Evolutionary conservation across 2,113 vertebrate species (phyloP).

Genomic region (Rhynchomys soricoides): DNA sequence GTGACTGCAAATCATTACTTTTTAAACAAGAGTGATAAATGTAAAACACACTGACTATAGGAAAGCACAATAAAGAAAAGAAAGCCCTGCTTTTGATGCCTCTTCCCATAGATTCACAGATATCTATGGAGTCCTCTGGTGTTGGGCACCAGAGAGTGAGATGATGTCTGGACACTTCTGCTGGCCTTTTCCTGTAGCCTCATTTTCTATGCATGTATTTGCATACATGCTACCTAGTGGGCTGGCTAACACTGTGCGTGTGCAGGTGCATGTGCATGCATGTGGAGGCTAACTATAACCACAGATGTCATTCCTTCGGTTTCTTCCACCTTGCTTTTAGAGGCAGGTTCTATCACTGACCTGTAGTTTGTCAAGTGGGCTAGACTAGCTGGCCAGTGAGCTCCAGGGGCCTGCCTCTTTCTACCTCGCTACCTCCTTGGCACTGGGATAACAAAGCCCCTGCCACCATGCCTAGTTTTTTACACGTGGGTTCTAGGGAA

Average conservation of each 20-base stretch:
- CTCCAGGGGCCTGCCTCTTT: neutral
- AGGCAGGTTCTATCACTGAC: neutral
- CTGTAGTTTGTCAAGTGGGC: neutral
- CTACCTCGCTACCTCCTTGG: neutral
- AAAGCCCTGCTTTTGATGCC: slow-evolving; percentile 4
- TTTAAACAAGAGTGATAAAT: neutral
- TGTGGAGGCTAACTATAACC: neutral
- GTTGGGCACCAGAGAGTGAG: neutral
- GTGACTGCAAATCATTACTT: too few relatives aligned
- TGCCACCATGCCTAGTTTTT: neutral
- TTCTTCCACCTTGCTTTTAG: neutral
- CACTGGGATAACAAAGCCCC: neutral
- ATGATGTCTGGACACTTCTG: neutral
- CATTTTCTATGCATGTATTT: slow-evolving; percentile 23
- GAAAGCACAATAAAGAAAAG: slow-evolving; percentile 22
- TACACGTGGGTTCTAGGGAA: neutral
- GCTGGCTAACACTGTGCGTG: neutral
- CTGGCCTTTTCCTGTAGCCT: neutral
- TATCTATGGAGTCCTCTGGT: neutral
- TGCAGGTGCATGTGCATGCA: neutral
- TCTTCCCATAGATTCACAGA: neutral
- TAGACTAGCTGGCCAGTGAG: neutral
- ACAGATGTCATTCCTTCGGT: neutral
- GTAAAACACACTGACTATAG: neutral
- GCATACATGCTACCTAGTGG: slow-evolving; percentile 2